Evolutionary conservation across 1,140 invertebrate species (phyloP).

Genomic region (Drosophila aff.): DNA sequence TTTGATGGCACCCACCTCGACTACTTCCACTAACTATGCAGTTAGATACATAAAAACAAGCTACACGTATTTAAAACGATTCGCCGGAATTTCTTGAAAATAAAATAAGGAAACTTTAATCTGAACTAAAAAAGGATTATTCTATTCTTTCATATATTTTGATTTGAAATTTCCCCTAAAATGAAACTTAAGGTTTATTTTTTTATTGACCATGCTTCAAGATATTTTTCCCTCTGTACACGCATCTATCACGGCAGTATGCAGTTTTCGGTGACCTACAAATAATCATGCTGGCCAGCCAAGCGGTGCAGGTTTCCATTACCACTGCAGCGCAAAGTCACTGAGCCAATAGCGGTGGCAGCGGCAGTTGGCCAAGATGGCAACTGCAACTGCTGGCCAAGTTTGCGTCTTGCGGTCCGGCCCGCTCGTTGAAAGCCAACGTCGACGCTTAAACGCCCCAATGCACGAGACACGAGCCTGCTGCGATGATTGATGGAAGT

Average conservation of each 20-base stretch:
- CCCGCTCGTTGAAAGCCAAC: constrained; percentile 59
- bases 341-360: constrained; percentile 42
- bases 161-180: too few relatives aligned
- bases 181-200: too few relatives aligned
- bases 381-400: constrained; percentile 57
- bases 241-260: constrained; percentile 15
- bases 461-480: constrained; percentile 39
- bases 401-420: constrained; percentile 32
- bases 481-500: constrained; percentile 34
- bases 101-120: neutral
- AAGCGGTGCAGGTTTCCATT: constrained; percentile 82
- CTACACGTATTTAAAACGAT: too few relatives aligned
- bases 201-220: too few relatives aligned
- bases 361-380: constrained; percentile 51
- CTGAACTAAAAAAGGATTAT: too few relatives aligned
- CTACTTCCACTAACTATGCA: neutral
- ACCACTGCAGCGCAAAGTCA: constrained; percentile 71
- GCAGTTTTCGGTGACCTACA: constrained; percentile 76
- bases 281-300: constrained; percentile 82
- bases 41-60: neutral
- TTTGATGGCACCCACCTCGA: constrained; percentile 16
- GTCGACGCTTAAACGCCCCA: constrained; percentile 67
- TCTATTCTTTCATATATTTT: too few relatives aligned
- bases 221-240: constrained; percentile 7
- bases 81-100: neutral